These are phyloP conservation scores for Eupithecia subfuscata DNA, from an alignment of 2,888 invertebrate species.

Conservation along the genomic window DNA sequence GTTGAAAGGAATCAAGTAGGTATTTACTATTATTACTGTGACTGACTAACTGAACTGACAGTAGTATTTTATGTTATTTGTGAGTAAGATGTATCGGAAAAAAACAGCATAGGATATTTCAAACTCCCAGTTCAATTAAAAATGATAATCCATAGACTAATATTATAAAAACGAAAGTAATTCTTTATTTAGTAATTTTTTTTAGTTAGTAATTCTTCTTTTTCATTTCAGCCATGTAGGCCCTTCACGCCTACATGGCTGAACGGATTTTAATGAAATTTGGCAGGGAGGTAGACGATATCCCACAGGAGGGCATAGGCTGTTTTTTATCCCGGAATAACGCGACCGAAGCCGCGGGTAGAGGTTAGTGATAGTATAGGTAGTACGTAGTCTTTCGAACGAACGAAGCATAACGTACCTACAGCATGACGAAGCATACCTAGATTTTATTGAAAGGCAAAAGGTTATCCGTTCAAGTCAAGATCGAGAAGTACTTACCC, in stretches of 20 bases:
- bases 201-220: too few relatives aligned
- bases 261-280: too few relatives aligned
- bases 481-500: conserved; percentile 49
- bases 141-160: background rate
- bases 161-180: too few relatives aligned
- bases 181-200: too few relatives aligned
- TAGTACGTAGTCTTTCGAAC: background rate
- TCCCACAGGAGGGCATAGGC: too few relatives aligned
- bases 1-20: conserved; percentile 2
- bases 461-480: conserved; percentile 60
- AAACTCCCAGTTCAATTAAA: background rate
- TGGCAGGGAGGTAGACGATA: too few relatives aligned
- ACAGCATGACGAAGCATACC: background rate
- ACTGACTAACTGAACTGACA: background rate
- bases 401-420: background rate
- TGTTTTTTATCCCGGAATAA: too few relatives aligned
- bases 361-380: background rate
- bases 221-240: too few relatives aligned
- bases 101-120: background rate
- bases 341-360: too few relatives aligned
- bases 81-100: background rate
- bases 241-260: too few relatives aligned
- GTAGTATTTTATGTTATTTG: background rate
- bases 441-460: conserved; percentile 16
- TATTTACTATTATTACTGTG: background rate